These are phyloP conservation scores for Eudyptes chrysolophus DNA, from an alignment of 2,113 vertebrate genomes.

Conservation along the genomic window DNA sequence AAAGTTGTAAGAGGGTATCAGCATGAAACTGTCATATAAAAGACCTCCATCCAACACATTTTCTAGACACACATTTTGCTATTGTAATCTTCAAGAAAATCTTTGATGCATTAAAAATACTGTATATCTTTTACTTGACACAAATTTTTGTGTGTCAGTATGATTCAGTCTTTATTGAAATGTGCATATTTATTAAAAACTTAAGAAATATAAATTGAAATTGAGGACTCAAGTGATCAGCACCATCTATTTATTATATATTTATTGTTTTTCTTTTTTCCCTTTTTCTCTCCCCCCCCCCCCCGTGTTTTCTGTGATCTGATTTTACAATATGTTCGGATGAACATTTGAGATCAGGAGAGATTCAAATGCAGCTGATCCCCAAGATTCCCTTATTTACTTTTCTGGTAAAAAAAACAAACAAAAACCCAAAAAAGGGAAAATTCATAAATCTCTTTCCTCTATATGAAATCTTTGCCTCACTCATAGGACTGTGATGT, in stretches of 20 bases:
- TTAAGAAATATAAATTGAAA: background rate
- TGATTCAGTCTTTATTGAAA: background rate
- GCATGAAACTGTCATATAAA: background rate
- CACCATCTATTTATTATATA: background rate
- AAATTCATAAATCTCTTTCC: background rate
- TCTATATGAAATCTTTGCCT: background rate
- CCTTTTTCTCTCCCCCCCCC: too few relatives aligned
- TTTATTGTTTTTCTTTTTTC: background rate
- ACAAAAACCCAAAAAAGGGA: background rate
- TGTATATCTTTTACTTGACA: background rate
- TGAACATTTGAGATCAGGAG: background rate
- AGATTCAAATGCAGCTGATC: background rate
- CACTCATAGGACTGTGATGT: background rate
- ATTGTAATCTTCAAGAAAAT: background rate
- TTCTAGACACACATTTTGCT: background rate
- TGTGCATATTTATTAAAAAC: background rate
- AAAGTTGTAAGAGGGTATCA: background rate
- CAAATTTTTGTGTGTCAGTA: background rate
- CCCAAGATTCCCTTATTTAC: background rate
- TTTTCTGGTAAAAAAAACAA: background rate
- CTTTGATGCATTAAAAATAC: background rate
- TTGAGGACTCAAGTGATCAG: background rate
- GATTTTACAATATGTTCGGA: background rate
- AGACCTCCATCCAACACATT: background rate
- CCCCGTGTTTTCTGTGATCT: background rate